phyloP scores from a whole-genome alignment of 37 sponge, comb jelly and placozoan species.

The Diacarnus erythraeanus region DNA sequence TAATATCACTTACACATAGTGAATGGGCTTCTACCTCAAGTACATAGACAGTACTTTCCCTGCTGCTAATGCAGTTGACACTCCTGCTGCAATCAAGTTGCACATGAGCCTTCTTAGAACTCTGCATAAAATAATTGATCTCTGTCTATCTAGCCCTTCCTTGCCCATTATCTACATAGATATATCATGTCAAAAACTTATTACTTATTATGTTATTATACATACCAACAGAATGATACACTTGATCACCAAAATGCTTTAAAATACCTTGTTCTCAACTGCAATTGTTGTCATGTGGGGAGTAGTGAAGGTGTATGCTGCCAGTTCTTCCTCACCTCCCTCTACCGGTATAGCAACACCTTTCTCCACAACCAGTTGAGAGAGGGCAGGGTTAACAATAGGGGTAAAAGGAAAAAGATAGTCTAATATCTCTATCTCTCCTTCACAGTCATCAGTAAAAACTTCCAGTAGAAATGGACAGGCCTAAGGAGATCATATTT shows the following conservation, averaged over 20 bases:
- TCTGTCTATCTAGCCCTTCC: background rate
- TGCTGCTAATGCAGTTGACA: conserved; percentile 16
- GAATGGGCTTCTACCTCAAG: conserved; percentile 18
- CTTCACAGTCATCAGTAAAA: conserved; percentile 63
- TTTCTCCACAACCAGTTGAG: conserved; percentile 19
- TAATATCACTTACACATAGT: conserved; percentile 19
- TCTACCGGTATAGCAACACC: conserved; percentile 42
- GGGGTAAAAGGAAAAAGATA: conserved; percentile 22
- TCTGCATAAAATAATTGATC: conserved; percentile 2
- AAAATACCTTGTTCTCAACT: conserved; percentile 61
- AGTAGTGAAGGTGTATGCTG: conserved; percentile 23
- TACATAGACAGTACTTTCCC: conserved; percentile 49
- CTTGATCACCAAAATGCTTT: background rate
- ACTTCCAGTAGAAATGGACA: conserved; percentile 69
- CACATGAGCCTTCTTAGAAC: conserved; percentile 27
- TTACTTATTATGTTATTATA: background rate
- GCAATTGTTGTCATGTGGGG: conserved; percentile 50
- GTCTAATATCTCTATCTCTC: conserved; percentile 62
- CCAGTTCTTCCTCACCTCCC: conserved; percentile 30
- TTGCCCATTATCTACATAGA: background rate
- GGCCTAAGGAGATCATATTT: conserved; percentile 42
- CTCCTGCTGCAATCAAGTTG: conserved; percentile 68
- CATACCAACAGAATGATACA: background rate
- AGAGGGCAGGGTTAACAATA: conserved; percentile 40
- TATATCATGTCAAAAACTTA: background rate